These are phyloP conservation scores for Zelleria hepariella DNA, from an alignment of 2,888 invertebrate species.

Conservation along the genomic window DNA sequence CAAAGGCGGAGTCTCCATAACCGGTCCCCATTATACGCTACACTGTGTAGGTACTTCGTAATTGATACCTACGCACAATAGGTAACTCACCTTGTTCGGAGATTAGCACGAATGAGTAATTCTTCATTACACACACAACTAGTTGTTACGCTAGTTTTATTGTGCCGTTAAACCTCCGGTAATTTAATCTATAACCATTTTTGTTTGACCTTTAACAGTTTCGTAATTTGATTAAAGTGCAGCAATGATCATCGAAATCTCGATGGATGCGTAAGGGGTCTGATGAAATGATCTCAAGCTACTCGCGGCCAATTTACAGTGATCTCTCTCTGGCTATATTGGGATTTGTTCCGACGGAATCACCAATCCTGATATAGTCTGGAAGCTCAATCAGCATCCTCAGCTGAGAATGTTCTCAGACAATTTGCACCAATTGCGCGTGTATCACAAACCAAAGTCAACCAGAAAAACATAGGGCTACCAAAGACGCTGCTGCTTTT, in stretches of 20 bases:
- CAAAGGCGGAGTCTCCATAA: neutral
- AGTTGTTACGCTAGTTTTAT: neutral
- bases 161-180: neutral
- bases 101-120: neutral
- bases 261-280: neutral
- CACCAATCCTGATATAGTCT: neutral
- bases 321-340: neutral
- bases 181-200: neutral
- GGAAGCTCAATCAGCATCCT: neutral
- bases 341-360: neutral
- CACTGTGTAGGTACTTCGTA: neutral
- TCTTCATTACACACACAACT: too few species aligned
- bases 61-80: neutral
- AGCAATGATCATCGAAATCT: neutral
- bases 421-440: slow-evolving; percentile 3
- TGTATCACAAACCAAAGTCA: neutral
- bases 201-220: neutral
- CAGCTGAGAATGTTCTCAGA: slow-evolving; percentile 3
- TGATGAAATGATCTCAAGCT: neutral
- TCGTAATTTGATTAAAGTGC: neutral
- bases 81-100: neutral
- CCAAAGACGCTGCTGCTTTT: too few species aligned
- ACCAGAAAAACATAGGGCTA: too few species aligned
- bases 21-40: neutral
- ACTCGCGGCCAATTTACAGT: neutral